These are phyloP conservation scores for Epinotia brunnichana DNA, from an alignment of 2,888 invertebrate genomes.

Conservation along the genomic window DNA sequence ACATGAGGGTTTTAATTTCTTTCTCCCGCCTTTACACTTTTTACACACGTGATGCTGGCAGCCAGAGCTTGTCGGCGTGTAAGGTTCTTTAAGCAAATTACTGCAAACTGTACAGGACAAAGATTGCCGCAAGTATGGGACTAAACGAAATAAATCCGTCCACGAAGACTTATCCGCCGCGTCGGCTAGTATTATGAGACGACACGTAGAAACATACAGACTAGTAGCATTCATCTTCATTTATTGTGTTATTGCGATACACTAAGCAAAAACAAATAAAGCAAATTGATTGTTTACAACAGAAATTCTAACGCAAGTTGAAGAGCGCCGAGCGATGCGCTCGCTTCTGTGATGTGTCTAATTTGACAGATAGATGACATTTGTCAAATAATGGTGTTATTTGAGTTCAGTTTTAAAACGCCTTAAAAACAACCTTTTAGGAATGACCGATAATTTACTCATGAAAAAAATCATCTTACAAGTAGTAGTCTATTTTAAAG, in stretches of 20 bases:
- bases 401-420: neutral
- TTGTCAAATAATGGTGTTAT: constrained; percentile 17
- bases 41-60: constrained; percentile 96
- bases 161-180: constrained; percentile 88
- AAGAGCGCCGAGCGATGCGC: constrained; percentile 42
- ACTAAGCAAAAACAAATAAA: constrained; percentile 51
- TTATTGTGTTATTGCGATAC: constrained; percentile 51
- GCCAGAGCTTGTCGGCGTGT: constrained; percentile 89
- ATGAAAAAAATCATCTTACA: neutral
- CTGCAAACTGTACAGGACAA: constrained; percentile 96
- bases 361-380: constrained; percentile 39
- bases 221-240: constrained; percentile 90
- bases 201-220: constrained; percentile 91
- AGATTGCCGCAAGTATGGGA: constrained; percentile 93
- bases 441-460: neutral
- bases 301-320: constrained; percentile 51
- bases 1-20: constrained; percentile 93
- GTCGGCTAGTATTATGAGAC: constrained; percentile 90
- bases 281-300: constrained; percentile 72
- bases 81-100: constrained; percentile 91
- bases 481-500: neutral
- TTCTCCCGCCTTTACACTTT: constrained; percentile 91
- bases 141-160: constrained; percentile 91
- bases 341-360: constrained; percentile 42
- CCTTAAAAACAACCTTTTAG: neutral